Conservation (phyloP, 1,140 invertebrate species). For the Conus ventricosus region DNA sequence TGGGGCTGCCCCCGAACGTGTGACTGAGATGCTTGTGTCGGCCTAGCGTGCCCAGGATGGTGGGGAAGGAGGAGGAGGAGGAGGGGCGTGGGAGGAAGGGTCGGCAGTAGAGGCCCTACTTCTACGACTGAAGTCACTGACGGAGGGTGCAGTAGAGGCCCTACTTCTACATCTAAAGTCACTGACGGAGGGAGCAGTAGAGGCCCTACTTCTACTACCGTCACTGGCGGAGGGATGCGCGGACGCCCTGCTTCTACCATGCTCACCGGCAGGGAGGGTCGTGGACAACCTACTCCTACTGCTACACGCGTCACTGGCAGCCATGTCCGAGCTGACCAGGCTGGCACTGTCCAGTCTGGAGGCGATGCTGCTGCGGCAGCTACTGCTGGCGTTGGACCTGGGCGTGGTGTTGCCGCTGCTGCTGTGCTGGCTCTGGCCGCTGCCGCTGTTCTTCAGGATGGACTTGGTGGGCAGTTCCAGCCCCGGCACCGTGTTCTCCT, state of each 20-base stretch:
- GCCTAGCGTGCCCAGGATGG: background rate
- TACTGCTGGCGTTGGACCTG: constrained; percentile 4
- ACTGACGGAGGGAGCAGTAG: background rate
- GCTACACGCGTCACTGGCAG: background rate
- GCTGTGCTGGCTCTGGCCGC: background rate
- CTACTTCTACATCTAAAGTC: background rate
- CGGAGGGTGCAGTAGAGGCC: too few relatives aligned
- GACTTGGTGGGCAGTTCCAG: background rate
- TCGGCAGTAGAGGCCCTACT: too few relatives aligned
- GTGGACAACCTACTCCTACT: background rate
- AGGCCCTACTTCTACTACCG: background rate
- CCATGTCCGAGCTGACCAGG: background rate
- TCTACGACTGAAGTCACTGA: too few relatives aligned
- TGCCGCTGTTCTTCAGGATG: background rate
- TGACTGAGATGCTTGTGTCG: background rate
- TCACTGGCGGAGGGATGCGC: background rate
- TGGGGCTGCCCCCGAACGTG: background rate
- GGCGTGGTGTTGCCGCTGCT: constrained; percentile 15
- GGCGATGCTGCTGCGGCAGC: constrained; percentile 27
- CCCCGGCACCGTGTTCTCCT: background rate
- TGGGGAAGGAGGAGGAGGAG: too few relatives aligned
- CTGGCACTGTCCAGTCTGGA: background rate
- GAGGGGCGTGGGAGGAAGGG: background rate
- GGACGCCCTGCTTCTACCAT: background rate
- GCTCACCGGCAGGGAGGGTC: background rate